phyloP scores from a whole-genome alignment of 2,888 invertebrate genomes.

The Drosophila anceps region DNA sequence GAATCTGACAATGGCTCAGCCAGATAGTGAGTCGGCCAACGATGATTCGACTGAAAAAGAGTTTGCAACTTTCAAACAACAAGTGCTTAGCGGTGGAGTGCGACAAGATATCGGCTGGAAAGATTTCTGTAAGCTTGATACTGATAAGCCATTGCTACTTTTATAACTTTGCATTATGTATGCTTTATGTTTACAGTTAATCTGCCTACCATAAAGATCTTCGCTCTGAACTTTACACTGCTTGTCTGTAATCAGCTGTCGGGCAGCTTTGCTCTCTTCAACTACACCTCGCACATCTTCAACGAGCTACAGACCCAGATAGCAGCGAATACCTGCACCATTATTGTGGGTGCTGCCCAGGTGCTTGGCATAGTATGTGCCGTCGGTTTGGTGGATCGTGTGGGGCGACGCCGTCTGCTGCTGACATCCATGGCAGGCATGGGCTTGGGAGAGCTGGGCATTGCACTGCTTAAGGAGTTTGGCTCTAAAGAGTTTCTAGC shows the following conservation, averaged over 20 bases:
- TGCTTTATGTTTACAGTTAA: slow-evolving; percentile 59
- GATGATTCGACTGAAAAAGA: slow-evolving; percentile 56
- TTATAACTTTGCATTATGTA: not conserved
- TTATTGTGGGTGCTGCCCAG: slow-evolving; percentile 76
- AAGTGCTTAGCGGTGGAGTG: slow-evolving; percentile 59
- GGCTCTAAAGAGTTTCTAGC: slow-evolving; percentile 51
- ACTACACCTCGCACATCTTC: slow-evolving; percentile 81
- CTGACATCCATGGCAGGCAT: slow-evolving; percentile 71
- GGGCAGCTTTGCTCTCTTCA: slow-evolving; percentile 78
- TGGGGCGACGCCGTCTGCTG: slow-evolving; percentile 75
- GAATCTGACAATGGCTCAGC: slow-evolving; percentile 49
- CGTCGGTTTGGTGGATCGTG: slow-evolving; percentile 70
- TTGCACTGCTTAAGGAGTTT: slow-evolving; percentile 69
- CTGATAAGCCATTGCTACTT: not conserved
- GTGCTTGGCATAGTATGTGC: slow-evolving; percentile 70
- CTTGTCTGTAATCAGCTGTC: slow-evolving; percentile 74
- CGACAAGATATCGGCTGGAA: slow-evolving; percentile 44
- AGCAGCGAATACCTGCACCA: slow-evolving; percentile 75
- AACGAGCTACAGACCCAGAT: slow-evolving; percentile 64
- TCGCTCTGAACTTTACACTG: slow-evolving; percentile 65
- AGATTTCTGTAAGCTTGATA: slow-evolving; percentile 75
- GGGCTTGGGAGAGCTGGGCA: slow-evolving; percentile 64
- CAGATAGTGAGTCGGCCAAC: slow-evolving; percentile 41
- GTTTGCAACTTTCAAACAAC: slow-evolving; percentile 65
- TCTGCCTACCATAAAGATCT: slow-evolving; percentile 62